Percentiles rank a stretch among this genome's conserved stretches.
phyloP scores from a whole-genome alignment of 2,113 vertebrate genomes.

The Nannospalax galili region DNA sequence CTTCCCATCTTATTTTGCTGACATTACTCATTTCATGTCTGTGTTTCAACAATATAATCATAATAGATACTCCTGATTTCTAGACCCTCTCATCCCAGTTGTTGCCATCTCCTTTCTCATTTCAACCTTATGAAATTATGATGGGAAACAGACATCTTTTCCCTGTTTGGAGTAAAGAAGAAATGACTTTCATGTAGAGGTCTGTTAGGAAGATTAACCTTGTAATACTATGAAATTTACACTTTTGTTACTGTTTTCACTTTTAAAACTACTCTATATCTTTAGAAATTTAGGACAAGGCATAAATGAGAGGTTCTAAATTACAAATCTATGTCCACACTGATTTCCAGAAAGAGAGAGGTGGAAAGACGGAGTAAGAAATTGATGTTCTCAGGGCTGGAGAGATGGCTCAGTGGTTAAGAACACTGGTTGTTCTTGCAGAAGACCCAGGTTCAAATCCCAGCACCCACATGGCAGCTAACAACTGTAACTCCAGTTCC shows the following conservation, averaged over 20 bases:
- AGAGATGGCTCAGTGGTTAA: too few relatives aligned
- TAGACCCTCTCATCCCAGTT: neutral
- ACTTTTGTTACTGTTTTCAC: neutral
- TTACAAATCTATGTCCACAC: neutral
- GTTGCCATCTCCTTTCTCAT: neutral
- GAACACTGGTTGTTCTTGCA: too few relatives aligned
- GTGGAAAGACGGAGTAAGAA: too few relatives aligned
- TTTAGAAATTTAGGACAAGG: neutral
- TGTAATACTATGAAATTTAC: neutral
- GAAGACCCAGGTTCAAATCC: too few relatives aligned
- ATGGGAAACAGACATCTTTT: neutral
- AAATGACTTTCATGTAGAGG: neutral
- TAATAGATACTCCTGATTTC: neutral
- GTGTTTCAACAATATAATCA: neutral
- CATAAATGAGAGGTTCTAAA: neutral
- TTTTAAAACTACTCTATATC: neutral
- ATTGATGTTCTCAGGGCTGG: too few relatives aligned
- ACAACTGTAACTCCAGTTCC: too few relatives aligned
- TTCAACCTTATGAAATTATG: neutral
- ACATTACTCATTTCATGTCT: conserved; percentile 24
- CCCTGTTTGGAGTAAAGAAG: conserved; percentile 18
- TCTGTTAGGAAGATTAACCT: neutral
- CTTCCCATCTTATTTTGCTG: neutral
- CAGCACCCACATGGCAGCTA: too few relatives aligned
- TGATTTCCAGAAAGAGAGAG: too few relatives aligned